Evolutionary conservation across 2,797 vertebrate species (phyloP).

Genomic region (Acipenser ruthenus): DNA sequence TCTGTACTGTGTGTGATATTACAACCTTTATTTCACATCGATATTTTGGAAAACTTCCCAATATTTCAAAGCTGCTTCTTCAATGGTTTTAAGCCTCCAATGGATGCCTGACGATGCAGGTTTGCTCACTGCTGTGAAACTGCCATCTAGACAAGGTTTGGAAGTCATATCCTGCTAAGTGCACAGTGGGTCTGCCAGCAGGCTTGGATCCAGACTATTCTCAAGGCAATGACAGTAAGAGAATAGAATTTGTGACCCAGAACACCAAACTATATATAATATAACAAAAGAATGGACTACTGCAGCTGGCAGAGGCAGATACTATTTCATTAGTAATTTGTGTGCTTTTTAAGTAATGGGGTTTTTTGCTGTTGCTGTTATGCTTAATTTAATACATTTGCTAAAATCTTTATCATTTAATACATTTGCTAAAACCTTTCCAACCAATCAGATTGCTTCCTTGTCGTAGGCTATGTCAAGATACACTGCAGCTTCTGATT

Average conservation of each 20-base stretch:
- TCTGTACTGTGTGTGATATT: too few species aligned
- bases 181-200: conserved; percentile 44
- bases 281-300: conserved; percentile 41
- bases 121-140: conserved; percentile 35
- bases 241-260: conserved; percentile 58
- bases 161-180: conserved; percentile 40
- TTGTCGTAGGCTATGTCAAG: too few species aligned
- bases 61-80: neutral
- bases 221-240: conserved; percentile 50
- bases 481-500: too few species aligned
- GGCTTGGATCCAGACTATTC: conserved; percentile 46
- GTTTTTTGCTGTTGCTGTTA: too few species aligned
- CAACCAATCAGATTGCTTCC: too few species aligned
- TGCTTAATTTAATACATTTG: too few species aligned
- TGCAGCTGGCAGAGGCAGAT: conserved; percentile 33
- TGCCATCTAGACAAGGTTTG: conserved; percentile 44
- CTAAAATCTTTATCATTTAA: too few species aligned
- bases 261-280: conserved; percentile 49
- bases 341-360: neutral
- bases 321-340: conserved; percentile 28
- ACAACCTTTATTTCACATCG: too few species aligned
- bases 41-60: neutral
- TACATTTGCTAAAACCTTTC: too few species aligned
- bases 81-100: neutral
- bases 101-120: neutral